Conservation (phyloP, 2,888 invertebrate genomes). For the Calliphora vomitoria region DNA sequence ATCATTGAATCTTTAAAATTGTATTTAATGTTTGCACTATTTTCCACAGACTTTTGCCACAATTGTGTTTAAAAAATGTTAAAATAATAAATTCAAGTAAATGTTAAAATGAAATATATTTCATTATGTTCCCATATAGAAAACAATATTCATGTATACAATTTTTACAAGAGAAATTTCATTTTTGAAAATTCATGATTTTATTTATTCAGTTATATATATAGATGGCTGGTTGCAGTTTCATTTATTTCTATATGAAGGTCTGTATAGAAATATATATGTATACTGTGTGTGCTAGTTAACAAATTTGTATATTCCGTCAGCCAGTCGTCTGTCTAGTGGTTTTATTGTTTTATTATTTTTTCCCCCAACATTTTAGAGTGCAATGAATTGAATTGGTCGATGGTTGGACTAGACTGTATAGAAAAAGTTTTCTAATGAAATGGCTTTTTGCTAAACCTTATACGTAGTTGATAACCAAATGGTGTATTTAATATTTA, state of each 20-base stretch:
- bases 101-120: not conserved
- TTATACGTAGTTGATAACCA: not conserved
- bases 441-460: slow-evolving; percentile 51
- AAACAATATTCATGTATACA: not conserved
- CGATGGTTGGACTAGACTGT: slow-evolving; percentile 1
- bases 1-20: too few species aligned
- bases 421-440: slow-evolving; percentile 40
- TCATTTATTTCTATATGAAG: not conserved
- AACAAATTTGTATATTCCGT: slow-evolving; percentile 40
- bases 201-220: not conserved
- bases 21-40: too few species aligned
- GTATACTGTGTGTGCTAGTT: not conserved
- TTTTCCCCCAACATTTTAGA: not conserved
- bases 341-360: slow-evolving; percentile 44
- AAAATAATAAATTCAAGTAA: not conserved
- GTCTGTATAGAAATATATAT: not conserved
- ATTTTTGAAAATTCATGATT: slow-evolving; percentile 22
- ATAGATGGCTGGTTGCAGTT: not conserved
- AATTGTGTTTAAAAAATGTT: not conserved
- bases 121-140: not conserved
- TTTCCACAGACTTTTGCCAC: too few species aligned
- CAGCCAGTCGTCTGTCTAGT: slow-evolving; percentile 50
- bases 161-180: slow-evolving; percentile 5
- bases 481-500: not conserved
- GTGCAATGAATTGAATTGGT: slow-evolving; percentile 51